Evolutionary conservation across 1,140 invertebrate species (phyloP), one percentile per base, ranked within the genome.

Genomic region (Hestina assimilis): DNA sequence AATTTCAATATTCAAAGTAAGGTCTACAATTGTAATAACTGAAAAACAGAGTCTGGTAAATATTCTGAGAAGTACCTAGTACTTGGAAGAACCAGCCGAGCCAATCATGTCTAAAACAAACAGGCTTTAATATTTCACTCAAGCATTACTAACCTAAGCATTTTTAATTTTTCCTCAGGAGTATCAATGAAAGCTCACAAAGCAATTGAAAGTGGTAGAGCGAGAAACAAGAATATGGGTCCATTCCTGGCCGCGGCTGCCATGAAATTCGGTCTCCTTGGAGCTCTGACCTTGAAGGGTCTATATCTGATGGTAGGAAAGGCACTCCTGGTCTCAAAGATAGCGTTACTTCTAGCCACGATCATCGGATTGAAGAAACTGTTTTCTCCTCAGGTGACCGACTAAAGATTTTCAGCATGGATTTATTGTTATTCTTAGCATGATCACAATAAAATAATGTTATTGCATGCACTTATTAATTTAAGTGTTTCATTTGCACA

Each of bases 361-460:
- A 93, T 96, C 50, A 94, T 96, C 50, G 95, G 94, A 12, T 75
- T 96, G 65, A 96, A 95, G 89, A 96, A 95, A 63, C 87, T 96
- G 4, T 93, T 96, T 78, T 93, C 93, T 41, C 91, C 92, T 75
- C 90, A 89, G 85, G 89, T 89, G 79, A 81, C 50, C 40, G 72
- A 79, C 75, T 89, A 75, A 59, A 33, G 62, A 38, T 38, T 12
- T 61, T 50, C 66, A 63, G 69, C 42, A 52, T 59, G 53, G 29
- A 43, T 33, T 35, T n/a, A n/a, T n/a, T n/a, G n/a, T n/a, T n/a
- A n/a, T n/a, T 31, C 23, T 23, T 21, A 20, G 46, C 43, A 31
- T 58, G 43, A 38, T 38, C 5, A 24, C n/a, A 17, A n/a, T 38
- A 55, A 53, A 53, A 60, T 59, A 53, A 60, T 59, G 61, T 20